Conservation (phyloP, 23 tunicate species). For the Clavelina lepadiformis region DNA sequence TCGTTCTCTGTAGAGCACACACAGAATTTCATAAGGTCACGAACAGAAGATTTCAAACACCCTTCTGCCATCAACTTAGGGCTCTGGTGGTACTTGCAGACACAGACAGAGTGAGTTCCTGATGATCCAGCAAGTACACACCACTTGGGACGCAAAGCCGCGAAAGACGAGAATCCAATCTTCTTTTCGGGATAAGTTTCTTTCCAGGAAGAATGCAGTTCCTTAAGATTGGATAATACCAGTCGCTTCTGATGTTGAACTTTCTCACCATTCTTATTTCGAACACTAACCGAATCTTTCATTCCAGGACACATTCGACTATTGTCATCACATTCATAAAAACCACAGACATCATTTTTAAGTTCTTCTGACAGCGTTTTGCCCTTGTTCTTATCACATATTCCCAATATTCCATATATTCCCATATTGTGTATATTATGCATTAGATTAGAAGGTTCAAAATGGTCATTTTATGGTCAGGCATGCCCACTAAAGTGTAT, state of each 20-base stretch:
- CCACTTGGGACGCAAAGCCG: constrained; percentile 8
- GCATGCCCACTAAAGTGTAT: too few relatives aligned
- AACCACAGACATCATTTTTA: not conserved
- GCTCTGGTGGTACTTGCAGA: constrained; percentile 7
- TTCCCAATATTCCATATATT: constrained; percentile 1
- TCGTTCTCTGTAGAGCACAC: constrained; percentile 14
- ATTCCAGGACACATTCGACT: constrained; percentile 12
- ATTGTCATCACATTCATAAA: constrained; percentile 5
- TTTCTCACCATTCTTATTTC: constrained; percentile 11
- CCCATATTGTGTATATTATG: too few relatives aligned
- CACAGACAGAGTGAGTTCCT: constrained; percentile 19
- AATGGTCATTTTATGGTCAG: too few relatives aligned
- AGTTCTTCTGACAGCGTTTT: constrained; percentile 4
- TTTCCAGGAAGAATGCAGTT: constrained; percentile 12
- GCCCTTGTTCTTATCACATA: not conserved
- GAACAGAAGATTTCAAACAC: constrained; percentile 3
- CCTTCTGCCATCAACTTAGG: constrained; percentile 4
- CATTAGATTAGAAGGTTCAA: too few relatives aligned
- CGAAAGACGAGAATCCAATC: constrained; percentile 18
- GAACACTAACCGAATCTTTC: not conserved
- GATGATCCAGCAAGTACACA: constrained; percentile 21
- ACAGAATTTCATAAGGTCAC: constrained; percentile 11
- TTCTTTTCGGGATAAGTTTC: constrained; percentile 3
- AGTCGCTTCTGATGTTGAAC: constrained; percentile 13
- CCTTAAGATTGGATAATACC: constrained; percentile 7